phyloP scores from a whole-genome alignment of 2,113 vertebrate genomes.

The Phycodurus eques region DNA sequence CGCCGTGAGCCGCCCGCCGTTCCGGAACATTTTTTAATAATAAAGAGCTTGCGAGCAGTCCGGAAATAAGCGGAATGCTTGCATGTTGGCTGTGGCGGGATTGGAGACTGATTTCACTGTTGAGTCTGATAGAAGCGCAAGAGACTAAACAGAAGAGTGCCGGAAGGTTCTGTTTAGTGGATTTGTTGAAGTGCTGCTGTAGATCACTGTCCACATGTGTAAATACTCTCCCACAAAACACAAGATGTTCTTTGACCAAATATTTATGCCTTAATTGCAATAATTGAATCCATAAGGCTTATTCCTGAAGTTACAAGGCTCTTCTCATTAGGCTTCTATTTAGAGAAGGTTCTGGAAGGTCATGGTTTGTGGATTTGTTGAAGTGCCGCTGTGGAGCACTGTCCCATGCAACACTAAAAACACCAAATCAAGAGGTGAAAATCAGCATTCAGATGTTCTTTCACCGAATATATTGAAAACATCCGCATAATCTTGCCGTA shows the following conservation, averaged over 20 bases:
- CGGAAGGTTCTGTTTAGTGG: conserved; percentile 6
- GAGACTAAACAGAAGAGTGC: conserved; percentile 58
- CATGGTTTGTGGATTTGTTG: no score
- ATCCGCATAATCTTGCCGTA: no score
- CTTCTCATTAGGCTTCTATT: neutral
- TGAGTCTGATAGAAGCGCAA: conserved; percentile 45
- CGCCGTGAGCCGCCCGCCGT: neutral
- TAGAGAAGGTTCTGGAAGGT: no score
- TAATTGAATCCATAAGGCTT: neutral
- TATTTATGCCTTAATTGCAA: neutral
- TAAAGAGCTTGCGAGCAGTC: conserved; percentile 9
- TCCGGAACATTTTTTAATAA: neutral
- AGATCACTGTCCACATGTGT: neutral
- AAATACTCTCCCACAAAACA: neutral
- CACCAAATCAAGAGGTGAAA: no score
- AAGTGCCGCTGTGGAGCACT: no score
- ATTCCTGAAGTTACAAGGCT: neutral
- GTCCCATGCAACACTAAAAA: no score
- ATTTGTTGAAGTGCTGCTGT: neutral
- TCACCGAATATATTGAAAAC: no score
- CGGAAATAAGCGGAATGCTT: conserved; percentile 30
- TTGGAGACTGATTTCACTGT: conserved; percentile 36
- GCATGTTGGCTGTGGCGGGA: conserved; percentile 7
- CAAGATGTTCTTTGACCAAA: neutral
- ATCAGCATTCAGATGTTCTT: no score